phyloP scores from a whole-genome alignment of 1,140 invertebrate genomes.

The Atta cephalotes region DNA sequence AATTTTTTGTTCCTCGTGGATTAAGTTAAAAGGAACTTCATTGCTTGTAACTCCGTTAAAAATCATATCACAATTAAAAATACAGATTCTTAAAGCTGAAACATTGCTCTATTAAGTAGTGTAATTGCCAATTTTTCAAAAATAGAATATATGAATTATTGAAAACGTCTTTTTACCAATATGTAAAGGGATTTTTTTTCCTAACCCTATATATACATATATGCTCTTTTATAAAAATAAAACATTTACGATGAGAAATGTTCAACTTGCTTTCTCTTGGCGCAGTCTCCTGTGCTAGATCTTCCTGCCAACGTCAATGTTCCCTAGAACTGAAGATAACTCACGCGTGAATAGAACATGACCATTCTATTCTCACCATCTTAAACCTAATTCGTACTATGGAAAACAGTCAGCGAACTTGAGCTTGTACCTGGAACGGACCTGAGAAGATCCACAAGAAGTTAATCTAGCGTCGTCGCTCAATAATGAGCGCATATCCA shows the following conservation, averaged over 20 bases:
- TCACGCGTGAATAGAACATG: slow-evolving; percentile 47
- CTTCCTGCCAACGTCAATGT: slow-evolving; percentile 16
- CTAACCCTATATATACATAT: background rate
- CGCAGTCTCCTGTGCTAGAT: background rate
- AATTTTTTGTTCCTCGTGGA: no score
- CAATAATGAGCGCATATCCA: slow-evolving; percentile 79
- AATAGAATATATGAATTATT: no score
- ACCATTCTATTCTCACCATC: slow-evolving; percentile 39
- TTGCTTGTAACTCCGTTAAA: no score
- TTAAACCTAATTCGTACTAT: slow-evolving; percentile 38
- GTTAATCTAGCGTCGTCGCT: slow-evolving; percentile 75
- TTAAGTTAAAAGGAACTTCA: no score
- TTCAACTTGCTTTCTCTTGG: background rate
- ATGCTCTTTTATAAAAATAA: background rate
- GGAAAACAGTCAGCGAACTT: slow-evolving; percentile 52
- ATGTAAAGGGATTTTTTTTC: no score
- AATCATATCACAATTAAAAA: no score
- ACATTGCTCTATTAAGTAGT: no score
- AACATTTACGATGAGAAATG: background rate
- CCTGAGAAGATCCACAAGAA: slow-evolving; percentile 66
- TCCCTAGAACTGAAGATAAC: slow-evolving; percentile 27
- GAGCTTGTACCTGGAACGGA: slow-evolving; percentile 29
- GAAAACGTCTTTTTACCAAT: no score
- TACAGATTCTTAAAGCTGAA: no score
- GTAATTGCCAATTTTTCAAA: no score